Evolutionary conservation across 2,797 vertebrate genomes (phyloP).

Genomic region (Setipinna tenuifilis): DNA sequence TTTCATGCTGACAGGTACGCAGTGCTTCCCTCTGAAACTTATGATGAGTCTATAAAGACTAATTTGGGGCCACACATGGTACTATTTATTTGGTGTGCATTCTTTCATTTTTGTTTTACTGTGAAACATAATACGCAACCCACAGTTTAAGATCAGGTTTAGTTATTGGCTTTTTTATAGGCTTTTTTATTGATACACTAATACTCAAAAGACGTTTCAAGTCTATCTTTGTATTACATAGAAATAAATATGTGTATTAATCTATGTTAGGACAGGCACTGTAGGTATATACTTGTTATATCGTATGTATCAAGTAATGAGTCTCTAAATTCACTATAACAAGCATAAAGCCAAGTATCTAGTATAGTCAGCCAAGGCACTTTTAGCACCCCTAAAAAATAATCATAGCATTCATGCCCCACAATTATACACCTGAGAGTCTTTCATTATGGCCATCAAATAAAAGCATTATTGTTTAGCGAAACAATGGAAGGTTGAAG

Average conservation of each 20-base stretch:
- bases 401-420: not conserved
- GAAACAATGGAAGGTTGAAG: not conserved
- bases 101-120: not conserved
- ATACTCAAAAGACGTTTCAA: not conserved
- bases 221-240: not conserved
- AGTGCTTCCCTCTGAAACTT: not conserved
- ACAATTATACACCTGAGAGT: not conserved
- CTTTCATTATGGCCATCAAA: not conserved
- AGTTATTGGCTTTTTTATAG: too few species aligned
- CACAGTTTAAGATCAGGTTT: not conserved
- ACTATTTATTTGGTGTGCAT: not conserved
- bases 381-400: not conserved
- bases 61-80: not conserved
- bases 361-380: not conserved
- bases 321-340: not conserved
- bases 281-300: not conserved
- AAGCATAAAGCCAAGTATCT: not conserved
- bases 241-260: not conserved
- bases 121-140: not conserved
- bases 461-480: not conserved
- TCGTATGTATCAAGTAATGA: not conserved
- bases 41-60: constrained; percentile 10
- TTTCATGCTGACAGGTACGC: not conserved
- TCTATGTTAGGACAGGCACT: not conserved
- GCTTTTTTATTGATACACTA: not conserved